phyloP scores from a whole-genome alignment of 2,888 invertebrate genomes.

The Calameuta filiformis region DNA sequence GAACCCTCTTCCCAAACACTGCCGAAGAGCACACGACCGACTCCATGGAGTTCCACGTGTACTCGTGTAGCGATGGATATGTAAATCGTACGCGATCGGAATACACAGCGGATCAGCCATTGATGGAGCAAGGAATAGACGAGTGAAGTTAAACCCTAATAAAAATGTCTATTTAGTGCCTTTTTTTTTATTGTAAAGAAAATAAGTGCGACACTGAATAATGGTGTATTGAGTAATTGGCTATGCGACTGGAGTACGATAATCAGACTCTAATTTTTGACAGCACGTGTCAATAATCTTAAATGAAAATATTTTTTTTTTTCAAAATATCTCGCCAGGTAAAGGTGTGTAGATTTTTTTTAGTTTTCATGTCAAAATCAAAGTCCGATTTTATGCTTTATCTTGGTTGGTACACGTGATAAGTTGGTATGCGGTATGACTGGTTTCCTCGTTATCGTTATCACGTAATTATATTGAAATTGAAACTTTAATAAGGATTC shows the following conservation, averaged over 20 bases:
- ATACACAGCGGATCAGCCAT: conserved; percentile 1
- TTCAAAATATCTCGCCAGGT: too few species aligned
- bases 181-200: not conserved
- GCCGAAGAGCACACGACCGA: not conserved
- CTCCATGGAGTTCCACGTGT: conserved; percentile 13
- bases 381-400: not conserved
- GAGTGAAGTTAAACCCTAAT: not conserved
- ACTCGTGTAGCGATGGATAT: conserved; percentile 16
- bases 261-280: not conserved
- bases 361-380: not conserved
- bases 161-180: not conserved
- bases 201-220: not conserved
- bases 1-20: conserved; percentile 14
- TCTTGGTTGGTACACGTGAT: not conserved
- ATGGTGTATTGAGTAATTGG: not conserved
- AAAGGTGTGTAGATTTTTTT: not conserved
- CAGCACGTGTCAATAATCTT: not conserved
- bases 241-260: not conserved
- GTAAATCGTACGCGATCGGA: conserved; percentile 21
- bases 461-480: not conserved
- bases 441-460: not conserved
- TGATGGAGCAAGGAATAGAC: not conserved
- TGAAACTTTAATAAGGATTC: not conserved
- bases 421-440: too few species aligned
- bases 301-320: not conserved